Conservation (phyloP, 2,888 invertebrate genomes). For the Xestia xanthographa region DNA sequence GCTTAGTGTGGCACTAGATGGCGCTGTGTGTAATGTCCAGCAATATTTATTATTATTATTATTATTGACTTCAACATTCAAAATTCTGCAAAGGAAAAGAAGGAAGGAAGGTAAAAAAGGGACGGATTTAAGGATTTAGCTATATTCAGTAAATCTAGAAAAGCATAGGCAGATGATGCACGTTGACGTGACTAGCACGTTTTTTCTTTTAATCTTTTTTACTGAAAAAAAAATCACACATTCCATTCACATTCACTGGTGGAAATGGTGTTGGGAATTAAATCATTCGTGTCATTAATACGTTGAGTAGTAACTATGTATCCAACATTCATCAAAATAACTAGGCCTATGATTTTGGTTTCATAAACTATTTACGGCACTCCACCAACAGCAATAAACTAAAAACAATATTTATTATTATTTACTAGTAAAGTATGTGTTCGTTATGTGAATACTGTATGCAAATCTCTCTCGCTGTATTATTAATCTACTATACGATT, state of each 20-base stretch:
- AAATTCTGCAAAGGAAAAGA: not conserved
- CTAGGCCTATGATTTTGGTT: too few relatives aligned
- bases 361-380: not conserved
- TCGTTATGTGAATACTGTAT: not conserved
- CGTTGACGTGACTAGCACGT: too few relatives aligned
- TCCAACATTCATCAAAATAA: not conserved
- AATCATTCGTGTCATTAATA: not conserved
- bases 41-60: too few relatives aligned
- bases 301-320: not conserved
- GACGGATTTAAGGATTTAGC: not conserved
- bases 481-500: slow-evolving; percentile 10
- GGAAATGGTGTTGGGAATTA: not conserved
- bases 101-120: too few relatives aligned
- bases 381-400: not conserved
- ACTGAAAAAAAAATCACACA: not conserved
- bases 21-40: too few relatives aligned
- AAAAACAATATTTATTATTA: slow-evolving; percentile 9
- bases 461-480: slow-evolving; percentile 2
- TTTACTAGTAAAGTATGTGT: not conserved
- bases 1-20: too few relatives aligned
- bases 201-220: not conserved
- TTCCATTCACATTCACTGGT: not conserved
- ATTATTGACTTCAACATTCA: too few relatives aligned
- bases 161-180: not conserved
- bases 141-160: too few relatives aligned